Evolutionary conservation across 1,140 invertebrate genomes (phyloP).

Genomic region (Brachionus rotundiformis): DNA sequence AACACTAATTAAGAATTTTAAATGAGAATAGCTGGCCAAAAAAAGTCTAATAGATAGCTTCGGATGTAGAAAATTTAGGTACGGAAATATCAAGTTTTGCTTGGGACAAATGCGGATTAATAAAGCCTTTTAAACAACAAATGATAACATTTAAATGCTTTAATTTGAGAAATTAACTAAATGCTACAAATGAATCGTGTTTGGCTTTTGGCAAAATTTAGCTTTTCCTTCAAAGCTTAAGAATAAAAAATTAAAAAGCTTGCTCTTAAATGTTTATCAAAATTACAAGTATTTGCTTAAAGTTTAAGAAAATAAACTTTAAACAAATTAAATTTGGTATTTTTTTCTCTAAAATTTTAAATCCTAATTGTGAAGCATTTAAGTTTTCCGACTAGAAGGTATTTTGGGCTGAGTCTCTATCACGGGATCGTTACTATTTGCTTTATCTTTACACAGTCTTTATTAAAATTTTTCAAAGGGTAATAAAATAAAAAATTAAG

Average conservation of each 20-base stretch:
- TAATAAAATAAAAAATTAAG: not conserved
- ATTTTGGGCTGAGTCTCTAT: not conserved
- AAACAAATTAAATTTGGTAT: not conserved
- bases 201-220: not conserved
- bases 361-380: not conserved
- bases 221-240: not conserved
- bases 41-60: not conserved
- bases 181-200: not conserved
- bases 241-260: not conserved
- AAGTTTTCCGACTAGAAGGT: not conserved
- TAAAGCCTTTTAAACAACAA: not conserved
- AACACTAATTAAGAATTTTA: not conserved
- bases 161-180: not conserved
- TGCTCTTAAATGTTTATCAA: not conserved
- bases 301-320: constrained; percentile 5
- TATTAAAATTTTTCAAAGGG: not conserved
- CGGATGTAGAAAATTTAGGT: not conserved
- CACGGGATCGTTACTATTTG: constrained; percentile 29
- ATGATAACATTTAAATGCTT: not conserved
- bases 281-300: not conserved
- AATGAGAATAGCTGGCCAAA: not conserved
- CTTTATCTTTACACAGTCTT: not conserved
- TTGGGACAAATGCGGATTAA: not conserved
- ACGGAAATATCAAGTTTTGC: not conserved
- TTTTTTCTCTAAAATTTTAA: not conserved